Conservation (phyloP, 2,113 vertebrate species). For the Zosterops borbonicus region DNA sequence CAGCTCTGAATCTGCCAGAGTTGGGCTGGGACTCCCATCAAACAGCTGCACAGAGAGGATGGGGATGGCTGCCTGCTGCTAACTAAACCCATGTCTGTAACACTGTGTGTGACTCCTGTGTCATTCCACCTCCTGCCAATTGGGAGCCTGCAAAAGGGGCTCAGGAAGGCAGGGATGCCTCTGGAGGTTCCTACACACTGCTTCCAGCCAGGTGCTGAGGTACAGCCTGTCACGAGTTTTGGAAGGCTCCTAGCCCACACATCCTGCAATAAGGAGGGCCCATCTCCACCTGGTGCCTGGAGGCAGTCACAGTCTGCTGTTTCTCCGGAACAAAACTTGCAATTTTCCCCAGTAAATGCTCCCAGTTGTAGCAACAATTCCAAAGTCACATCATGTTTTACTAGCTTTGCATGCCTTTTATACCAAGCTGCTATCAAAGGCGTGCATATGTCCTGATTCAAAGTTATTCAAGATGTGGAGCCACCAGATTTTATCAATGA, state of each 20-base stretch:
- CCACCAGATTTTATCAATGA: neutral
- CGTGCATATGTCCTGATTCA: neutral
- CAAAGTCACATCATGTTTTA: neutral
- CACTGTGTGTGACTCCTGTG: neutral
- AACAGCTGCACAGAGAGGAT: neutral
- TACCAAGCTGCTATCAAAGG: neutral
- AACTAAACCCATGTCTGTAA: neutral
- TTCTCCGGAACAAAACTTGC: neutral
- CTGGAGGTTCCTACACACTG: neutral
- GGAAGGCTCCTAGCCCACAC: neutral
- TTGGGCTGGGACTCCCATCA: neutral
- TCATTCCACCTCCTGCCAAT: rapidly evolving
- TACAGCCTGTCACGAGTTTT: neutral
- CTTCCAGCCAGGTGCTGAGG: neutral
- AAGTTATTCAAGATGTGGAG: slow-evolving; percentile 31
- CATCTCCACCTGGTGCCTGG: neutral
- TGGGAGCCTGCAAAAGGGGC: neutral
- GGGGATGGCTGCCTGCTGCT: neutral
- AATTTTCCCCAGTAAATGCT: slow-evolving; percentile 10
- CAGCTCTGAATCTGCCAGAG: neutral
- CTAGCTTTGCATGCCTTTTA: slow-evolving; percentile 22
- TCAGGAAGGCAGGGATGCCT: neutral
- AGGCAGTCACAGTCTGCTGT: neutral
- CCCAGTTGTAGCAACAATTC: slow-evolving; percentile 28
- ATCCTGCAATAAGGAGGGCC: neutral